Evolutionary conservation across 2,113 vertebrate genomes (phyloP).

Genomic region (Rattus norvegicus): DNA sequence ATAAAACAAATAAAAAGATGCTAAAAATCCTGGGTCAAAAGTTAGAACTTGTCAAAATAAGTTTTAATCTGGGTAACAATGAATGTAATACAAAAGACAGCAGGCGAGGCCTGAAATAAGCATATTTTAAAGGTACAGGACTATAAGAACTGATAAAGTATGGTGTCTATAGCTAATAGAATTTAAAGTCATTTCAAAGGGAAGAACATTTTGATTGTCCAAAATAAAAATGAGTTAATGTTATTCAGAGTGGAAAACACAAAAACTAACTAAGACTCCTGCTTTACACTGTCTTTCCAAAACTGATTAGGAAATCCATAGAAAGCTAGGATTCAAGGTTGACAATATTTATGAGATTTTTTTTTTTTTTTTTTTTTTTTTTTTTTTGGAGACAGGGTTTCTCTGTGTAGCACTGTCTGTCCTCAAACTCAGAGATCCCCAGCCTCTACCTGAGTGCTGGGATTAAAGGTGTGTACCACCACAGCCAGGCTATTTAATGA

Average conservation of each 20-base stretch:
- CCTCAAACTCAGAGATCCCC: background rate
- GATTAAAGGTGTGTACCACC: background rate
- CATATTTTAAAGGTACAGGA: conserved; percentile 28
- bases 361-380: background rate
- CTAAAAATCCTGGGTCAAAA: background rate
- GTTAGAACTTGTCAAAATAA: conserved; percentile 31
- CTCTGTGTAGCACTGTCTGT: background rate
- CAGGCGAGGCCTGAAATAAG: conserved; percentile 17
- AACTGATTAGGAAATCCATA: background rate
- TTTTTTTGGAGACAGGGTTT: background rate
- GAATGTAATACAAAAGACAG: background rate
- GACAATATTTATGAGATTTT: background rate
- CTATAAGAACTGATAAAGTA: conserved; percentile 39
- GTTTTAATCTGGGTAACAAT: background rate
- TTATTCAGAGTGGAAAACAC: background rate
- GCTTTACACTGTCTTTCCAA: conserved; percentile 43
- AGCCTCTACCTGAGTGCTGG: background rate
- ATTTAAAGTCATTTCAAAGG: conserved; percentile 51
- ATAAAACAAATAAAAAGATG: background rate
- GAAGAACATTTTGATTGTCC: conserved; percentile 31
- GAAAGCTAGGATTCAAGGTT: background rate
- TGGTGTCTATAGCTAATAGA: background rate
- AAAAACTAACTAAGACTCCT: conserved; percentile 6
- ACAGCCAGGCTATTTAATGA: background rate
- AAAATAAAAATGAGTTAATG: conserved; percentile 35